phyloP scores from a whole-genome alignment of 1,140 invertebrate species.

The Drosophila jambulina region DNA sequence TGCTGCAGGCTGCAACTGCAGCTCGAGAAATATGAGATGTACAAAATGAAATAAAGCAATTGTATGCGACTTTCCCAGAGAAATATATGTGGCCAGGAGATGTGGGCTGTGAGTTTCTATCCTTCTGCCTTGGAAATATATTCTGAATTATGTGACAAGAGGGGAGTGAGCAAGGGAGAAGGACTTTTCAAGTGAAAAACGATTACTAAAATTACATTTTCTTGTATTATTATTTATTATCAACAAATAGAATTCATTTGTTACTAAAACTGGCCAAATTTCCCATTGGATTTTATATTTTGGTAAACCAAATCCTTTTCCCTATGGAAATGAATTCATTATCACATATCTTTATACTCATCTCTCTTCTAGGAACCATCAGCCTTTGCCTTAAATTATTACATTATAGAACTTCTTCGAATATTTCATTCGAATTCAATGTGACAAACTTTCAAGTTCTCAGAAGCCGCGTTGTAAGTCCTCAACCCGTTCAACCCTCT shows the following conservation, averaged over 20 bases:
- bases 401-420: slow-evolving; percentile 10
- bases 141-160: slow-evolving; percentile 29
- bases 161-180: not conserved
- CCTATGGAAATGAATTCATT: not conserved
- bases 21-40: slow-evolving; percentile 43
- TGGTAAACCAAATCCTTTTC: fast-evolving
- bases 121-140: slow-evolving; percentile 6
- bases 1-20: slow-evolving; percentile 29
- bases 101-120: not conserved
- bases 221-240: not conserved
- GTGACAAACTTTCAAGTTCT: slow-evolving; percentile 25
- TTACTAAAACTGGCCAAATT: not conserved
- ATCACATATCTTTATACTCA: too few species aligned
- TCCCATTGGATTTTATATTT: not conserved
- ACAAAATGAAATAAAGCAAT: slow-evolving; percentile 61
- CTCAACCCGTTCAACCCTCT: slow-evolving; percentile 3
- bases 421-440: slow-evolving; percentile 22
- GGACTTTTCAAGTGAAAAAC: not conserved
- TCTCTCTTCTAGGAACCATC: not conserved
- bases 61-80: slow-evolving; percentile 14
- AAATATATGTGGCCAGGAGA: slow-evolving; percentile 10
- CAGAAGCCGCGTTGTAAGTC: not conserved
- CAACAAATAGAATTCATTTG: not conserved
- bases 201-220: not conserved
- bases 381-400: slow-evolving; percentile 11